Conservation (phyloP, 2,797 vertebrate genomes). For the Glyptemys insculpta region DNA sequence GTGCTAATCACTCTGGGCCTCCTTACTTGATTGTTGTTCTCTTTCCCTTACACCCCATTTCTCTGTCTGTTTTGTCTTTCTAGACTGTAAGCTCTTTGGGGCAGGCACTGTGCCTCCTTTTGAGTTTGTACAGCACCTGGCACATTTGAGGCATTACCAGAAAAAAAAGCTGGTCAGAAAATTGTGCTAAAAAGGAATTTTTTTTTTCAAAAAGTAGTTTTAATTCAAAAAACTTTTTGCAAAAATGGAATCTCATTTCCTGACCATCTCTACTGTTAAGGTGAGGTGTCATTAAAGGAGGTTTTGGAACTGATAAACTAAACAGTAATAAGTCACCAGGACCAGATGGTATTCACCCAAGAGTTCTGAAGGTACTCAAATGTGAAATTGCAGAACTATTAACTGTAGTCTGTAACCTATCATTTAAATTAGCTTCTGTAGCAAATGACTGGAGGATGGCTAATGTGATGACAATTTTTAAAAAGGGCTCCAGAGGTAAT, state of each 20-base stretch:
- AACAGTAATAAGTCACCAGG: no score
- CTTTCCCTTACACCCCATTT: not conserved
- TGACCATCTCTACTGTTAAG: not conserved
- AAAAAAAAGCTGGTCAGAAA: not conserved
- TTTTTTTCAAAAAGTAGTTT: not conserved
- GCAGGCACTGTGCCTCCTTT: not conserved
- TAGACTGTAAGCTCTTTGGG: not conserved
- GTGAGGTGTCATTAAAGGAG: no score
- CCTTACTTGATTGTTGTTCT: not conserved
- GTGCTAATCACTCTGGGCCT: not conserved
- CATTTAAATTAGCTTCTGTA: no score
- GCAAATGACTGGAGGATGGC: no score
- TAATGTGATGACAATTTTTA: no score
- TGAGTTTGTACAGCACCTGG: not conserved
- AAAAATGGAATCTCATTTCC: not conserved
- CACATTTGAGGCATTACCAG: not conserved
- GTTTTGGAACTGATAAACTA: no score
- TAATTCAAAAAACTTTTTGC: not conserved
- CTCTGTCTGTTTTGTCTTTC: not conserved
- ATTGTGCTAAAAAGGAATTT: not conserved
- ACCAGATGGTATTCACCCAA: no score
- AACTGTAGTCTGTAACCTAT: no score
- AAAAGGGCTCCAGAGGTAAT: no score
- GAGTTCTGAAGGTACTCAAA: no score
- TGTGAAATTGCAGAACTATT: no score